Conservation (phyloP, 2,797 vertebrate genomes). For the Pipistrellus kuhlii region DNA sequence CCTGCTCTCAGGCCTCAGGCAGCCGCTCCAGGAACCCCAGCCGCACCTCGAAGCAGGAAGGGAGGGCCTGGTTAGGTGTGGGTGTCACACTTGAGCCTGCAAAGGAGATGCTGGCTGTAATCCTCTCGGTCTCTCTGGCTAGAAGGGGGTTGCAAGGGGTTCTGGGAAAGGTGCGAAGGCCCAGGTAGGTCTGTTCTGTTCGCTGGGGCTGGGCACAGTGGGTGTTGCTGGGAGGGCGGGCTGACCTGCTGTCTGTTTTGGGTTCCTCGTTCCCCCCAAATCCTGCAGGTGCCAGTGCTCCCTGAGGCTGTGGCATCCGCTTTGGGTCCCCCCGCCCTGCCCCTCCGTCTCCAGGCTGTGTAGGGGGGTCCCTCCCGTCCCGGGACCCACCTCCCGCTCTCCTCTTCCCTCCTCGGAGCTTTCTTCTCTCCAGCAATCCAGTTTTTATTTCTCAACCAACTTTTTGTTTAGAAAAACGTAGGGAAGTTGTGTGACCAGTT, state of each 20-base stretch:
- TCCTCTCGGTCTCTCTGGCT: background rate
- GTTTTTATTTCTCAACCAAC: background rate
- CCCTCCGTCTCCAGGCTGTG: no score
- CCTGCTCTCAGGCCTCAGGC: background rate
- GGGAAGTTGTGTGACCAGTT: background rate
- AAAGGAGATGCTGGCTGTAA: background rate
- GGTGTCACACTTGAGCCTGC: background rate
- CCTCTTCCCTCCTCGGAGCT: no score
- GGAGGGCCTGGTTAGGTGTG: background rate
- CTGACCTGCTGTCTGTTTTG: background rate
- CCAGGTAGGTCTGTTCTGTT: background rate
- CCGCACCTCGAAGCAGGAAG: background rate
- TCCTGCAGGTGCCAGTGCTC: background rate
- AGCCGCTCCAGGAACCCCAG: background rate
- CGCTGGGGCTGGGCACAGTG: background rate
- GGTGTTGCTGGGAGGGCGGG: background rate
- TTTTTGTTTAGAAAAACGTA: conserved; percentile 15
- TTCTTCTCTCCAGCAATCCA: background rate
- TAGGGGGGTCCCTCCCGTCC: background rate
- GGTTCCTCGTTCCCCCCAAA: background rate
- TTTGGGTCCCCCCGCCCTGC: background rate
- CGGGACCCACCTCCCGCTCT: background rate
- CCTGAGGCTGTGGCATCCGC: background rate
- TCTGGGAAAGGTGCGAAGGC: conserved; percentile 18
- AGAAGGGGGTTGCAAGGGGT: background rate